phyloP scores from a whole-genome alignment of 2,888 invertebrate genomes.

The Zeuzera pyrina region DNA sequence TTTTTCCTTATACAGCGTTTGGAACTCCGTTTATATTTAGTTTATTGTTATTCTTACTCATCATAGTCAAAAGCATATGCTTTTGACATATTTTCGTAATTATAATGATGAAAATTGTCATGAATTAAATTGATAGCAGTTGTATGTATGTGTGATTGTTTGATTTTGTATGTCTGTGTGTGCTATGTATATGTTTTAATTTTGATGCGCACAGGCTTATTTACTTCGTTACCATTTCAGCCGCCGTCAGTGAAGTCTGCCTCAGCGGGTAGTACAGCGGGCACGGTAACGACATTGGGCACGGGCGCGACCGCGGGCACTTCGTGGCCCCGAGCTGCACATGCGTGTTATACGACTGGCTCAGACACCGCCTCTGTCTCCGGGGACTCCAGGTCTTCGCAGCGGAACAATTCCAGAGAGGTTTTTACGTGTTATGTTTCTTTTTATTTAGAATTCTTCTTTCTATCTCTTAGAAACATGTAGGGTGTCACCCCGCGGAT shows the following conservation, averaged over 20 bases:
- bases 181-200: too few species aligned
- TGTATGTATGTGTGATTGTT: too few species aligned
- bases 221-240: constrained; percentile 19
- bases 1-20: too few species aligned
- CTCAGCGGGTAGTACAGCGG: constrained; percentile 43
- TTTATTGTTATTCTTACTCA: too few species aligned
- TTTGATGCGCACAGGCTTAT: neutral
- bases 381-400: constrained; percentile 74
- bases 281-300: constrained; percentile 40
- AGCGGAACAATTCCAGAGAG: constrained; percentile 26
- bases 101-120: too few species aligned
- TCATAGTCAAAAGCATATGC: too few species aligned
- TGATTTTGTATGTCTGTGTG: neutral
- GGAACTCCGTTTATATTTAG: too few species aligned
- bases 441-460: neutral
- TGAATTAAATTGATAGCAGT: too few species aligned
- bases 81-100: too few species aligned
- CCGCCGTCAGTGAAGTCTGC: constrained; percentile 51
- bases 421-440: constrained; percentile 26
- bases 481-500: too few species aligned
- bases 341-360: constrained; percentile 24
- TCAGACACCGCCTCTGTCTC: constrained; percentile 78
- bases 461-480: too few species aligned
- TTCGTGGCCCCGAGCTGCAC: constrained; percentile 34
- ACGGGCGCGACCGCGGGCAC: constrained; percentile 30